phyloP scores from a whole-genome alignment of 2,113 vertebrate genomes.

The Neopipo cinnamomea region DNA sequence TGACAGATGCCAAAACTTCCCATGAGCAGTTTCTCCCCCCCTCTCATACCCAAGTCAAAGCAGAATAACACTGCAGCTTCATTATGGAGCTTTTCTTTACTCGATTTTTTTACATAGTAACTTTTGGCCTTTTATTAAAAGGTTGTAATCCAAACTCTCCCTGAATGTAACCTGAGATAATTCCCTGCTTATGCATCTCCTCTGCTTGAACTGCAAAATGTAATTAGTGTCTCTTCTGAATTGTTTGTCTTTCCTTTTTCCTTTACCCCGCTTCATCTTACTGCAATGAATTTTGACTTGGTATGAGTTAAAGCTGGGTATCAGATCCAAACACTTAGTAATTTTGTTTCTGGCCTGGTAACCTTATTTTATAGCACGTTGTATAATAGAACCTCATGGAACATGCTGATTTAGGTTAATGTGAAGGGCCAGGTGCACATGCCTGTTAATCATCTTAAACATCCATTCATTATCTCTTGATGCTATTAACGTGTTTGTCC shows the following conservation, averaged over 20 bases:
- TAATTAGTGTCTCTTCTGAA: neutral
- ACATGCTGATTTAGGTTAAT: neutral
- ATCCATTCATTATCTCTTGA: neutral
- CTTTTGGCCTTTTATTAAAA: neutral
- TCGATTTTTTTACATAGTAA: neutral
- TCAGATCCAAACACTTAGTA: neutral
- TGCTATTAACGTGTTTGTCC: conserved; percentile 1
- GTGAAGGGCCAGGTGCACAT: neutral
- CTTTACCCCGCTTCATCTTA: neutral
- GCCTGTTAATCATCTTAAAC: conserved; percentile 2
- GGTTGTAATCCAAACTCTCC: neutral
- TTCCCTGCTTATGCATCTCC: neutral
- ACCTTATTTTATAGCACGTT: neutral
- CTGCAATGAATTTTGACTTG: neutral
- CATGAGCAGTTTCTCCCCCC: neutral
- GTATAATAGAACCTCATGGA: neutral
- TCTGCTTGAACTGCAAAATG: neutral
- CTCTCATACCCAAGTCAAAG: neutral
- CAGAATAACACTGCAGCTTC: neutral
- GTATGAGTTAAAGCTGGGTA: neutral
- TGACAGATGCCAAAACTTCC: conserved; percentile 2
- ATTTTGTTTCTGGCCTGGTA: neutral
- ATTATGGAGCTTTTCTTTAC: neutral
- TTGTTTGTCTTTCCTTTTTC: neutral
- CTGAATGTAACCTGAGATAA: neutral